These are phyloP conservation scores for Drosophila neotestacea DNA, from an alignment of 2,888 invertebrate genomes.

Conservation along the genomic window DNA sequence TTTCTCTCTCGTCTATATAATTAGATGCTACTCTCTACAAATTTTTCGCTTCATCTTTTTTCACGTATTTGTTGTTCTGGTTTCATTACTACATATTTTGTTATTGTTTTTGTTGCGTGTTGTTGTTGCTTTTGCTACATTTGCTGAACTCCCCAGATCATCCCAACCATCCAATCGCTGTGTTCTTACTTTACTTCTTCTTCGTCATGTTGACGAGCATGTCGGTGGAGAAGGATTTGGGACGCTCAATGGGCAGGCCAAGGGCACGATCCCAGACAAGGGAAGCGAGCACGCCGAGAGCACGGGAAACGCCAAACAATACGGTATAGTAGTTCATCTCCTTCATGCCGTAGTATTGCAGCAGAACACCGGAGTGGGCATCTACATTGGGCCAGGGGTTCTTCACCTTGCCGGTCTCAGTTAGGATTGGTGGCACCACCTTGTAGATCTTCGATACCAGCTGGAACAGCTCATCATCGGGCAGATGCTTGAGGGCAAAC, in stretches of 20 bases:
- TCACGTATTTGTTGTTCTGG: constrained; percentile 19
- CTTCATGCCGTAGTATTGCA: constrained; percentile 93
- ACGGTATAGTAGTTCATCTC: constrained; percentile 97
- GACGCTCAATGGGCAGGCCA: constrained; percentile 93
- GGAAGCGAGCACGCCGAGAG: constrained; percentile 92
- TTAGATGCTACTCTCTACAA: constrained; percentile 33
- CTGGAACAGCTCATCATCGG: constrained; percentile 92
- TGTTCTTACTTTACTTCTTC: constrained; percentile 77
- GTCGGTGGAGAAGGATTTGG: constrained; percentile 91
- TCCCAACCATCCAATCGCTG: constrained; percentile 17
- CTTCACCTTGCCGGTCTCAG: constrained; percentile 94
- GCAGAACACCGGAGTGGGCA: constrained; percentile 94
- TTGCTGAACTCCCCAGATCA: constrained; percentile 38
- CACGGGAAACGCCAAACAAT: constrained; percentile 94
- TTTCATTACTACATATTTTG: not conserved
- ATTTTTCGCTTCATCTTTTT: constrained; percentile 20
- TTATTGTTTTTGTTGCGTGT: constrained; percentile 11
- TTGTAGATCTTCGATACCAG: constrained; percentile 93
- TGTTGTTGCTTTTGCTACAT: constrained; percentile 41
- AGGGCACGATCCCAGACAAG: constrained; percentile 94
- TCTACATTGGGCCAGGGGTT: constrained; percentile 98
- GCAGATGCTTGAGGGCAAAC: constrained; percentile 94
- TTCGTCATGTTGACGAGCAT: constrained; percentile 85
- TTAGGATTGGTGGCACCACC: constrained; percentile 92
- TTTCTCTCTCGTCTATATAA: constrained; percentile 12